Conservation (phyloP, 2,797 vertebrate genomes). For the Triplophysa bombifrons region DNA sequence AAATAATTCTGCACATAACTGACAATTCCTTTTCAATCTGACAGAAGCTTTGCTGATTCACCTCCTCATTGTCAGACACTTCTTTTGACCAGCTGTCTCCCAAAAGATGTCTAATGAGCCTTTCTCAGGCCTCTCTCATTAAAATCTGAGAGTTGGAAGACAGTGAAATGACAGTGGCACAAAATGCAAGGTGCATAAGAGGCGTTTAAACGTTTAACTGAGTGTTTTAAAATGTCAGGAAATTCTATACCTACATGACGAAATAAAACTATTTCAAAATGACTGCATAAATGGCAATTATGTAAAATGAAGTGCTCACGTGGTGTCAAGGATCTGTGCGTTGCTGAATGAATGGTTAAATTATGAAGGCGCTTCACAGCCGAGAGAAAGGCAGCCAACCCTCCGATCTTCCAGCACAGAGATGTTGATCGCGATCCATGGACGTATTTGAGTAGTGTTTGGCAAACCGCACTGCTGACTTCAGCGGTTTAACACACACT, state of each 20-base stretch:
- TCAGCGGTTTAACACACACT: neutral
- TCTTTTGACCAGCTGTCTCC: conserved; percentile 44
- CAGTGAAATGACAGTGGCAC: neutral
- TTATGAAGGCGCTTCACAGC: conserved; percentile 42
- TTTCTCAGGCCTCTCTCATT: conserved; percentile 45
- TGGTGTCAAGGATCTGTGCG: conserved; percentile 55
- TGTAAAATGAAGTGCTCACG: conserved; percentile 61
- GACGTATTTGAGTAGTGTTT: conserved; percentile 17
- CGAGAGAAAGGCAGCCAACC: conserved; percentile 14
- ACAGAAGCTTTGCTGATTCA: conserved; percentile 25
- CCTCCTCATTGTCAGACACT: conserved; percentile 40
- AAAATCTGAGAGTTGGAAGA: conserved; percentile 57
- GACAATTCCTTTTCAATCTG: conserved; percentile 41
- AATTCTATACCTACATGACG: conserved; percentile 36
- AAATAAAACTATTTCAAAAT: conserved; percentile 43
- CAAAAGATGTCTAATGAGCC: conserved; percentile 61
- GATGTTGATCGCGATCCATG: conserved; percentile 27
- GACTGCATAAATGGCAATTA: conserved; percentile 48
- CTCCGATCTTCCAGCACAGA: conserved; percentile 20
- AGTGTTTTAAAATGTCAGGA: conserved; percentile 63
- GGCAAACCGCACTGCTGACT: conserved; percentile 10
- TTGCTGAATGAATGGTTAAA: conserved; percentile 53
- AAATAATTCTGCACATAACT: conserved; percentile 13
- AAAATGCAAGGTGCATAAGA: conserved; percentile 1
- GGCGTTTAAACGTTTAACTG: conserved; percentile 34